A percentile compares a stretch with the other conserved stretches of the same genome.
Evolutionary conservation across 2,113 vertebrate genomes (phyloP).

Genomic region (Pseudorhombus dupliciocellatus): DNA sequence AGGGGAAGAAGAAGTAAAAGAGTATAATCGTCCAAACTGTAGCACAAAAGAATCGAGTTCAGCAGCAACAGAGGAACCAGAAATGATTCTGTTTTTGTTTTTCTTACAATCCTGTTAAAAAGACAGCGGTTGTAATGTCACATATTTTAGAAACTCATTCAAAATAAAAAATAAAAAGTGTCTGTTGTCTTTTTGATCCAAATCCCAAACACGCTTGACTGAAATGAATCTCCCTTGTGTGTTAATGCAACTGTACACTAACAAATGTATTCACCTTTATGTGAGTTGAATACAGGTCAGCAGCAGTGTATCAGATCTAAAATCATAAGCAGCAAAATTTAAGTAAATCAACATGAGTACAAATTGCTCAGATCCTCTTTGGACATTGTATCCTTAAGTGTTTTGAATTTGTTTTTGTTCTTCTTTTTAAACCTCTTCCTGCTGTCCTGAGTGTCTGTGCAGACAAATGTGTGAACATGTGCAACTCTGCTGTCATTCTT

Average conservation of each 20-base stretch:
- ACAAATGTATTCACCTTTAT: too few relatives aligned
- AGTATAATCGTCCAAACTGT: not conserved
- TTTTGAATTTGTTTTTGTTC: not conserved
- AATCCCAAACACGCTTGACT: not conserved
- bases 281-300: too few relatives aligned
- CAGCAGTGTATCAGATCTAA: too few relatives aligned
- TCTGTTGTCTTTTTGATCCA: constrained; percentile 4
- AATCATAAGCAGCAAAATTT: too few relatives aligned
- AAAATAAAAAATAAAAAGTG: constrained; percentile 67
- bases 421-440: too few relatives aligned
- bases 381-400: too few relatives aligned
- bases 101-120: constrained; percentile 10
- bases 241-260: not conserved
- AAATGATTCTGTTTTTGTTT: constrained; percentile 7
- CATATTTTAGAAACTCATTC: constrained; percentile 61
- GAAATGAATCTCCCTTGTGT: not conserved
- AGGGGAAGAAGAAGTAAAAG: not conserved
- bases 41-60: constrained; percentile 14
- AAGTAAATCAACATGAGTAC: too few relatives aligned
- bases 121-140: constrained; percentile 9
- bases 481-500: not conserved
- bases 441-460: not conserved
- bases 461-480: not conserved
- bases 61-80: not conserved
- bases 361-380: too few relatives aligned